A percentile compares a stretch with the other conserved stretches of the same genome.
phyloP scores from a whole-genome alignment of 2,113 vertebrate genomes.

The Protobothrops mucrosquamatus region DNA sequence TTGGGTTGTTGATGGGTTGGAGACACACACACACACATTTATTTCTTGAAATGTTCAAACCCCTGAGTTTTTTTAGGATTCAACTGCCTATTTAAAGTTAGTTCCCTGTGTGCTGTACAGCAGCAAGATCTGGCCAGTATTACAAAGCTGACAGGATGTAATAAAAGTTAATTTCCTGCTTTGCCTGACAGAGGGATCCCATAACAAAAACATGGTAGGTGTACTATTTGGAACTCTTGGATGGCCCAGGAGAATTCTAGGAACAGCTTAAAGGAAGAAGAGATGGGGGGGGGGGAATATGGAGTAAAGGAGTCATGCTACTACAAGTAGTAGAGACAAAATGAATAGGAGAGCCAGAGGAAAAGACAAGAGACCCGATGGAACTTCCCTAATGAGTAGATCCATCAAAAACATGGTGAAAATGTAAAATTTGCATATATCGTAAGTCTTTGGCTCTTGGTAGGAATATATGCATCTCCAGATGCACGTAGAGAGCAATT shows the following conservation, averaged over 20 bases:
- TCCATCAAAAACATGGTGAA: not conserved
- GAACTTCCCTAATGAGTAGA: not conserved
- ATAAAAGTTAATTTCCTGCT: not conserved
- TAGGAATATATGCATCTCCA: not conserved
- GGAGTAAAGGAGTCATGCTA: not conserved
- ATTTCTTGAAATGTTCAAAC: not conserved
- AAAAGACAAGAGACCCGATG: not conserved
- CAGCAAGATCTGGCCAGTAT: not conserved
- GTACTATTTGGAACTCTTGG: not conserved
- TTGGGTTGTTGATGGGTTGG: not conserved
- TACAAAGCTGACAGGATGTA: not conserved
- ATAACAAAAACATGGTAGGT: not conserved
- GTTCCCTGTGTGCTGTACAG: not conserved
- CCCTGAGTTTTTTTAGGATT: not conserved
- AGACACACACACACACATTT: not conserved
- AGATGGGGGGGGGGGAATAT: not conserved
- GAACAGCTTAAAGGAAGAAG: not conserved
- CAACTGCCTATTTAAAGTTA: not conserved
- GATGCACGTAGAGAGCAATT: not conserved
- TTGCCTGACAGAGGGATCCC: not conserved
- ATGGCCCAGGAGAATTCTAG: not conserved
- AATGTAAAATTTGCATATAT: not conserved
- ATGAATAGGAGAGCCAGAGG: not conserved
- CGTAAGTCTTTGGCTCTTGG: not conserved
- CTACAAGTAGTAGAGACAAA: not conserved